Base-by-base conservation (phyloP, 2,888 invertebrate species). In the Dolichopus griseipennis region DNA sequence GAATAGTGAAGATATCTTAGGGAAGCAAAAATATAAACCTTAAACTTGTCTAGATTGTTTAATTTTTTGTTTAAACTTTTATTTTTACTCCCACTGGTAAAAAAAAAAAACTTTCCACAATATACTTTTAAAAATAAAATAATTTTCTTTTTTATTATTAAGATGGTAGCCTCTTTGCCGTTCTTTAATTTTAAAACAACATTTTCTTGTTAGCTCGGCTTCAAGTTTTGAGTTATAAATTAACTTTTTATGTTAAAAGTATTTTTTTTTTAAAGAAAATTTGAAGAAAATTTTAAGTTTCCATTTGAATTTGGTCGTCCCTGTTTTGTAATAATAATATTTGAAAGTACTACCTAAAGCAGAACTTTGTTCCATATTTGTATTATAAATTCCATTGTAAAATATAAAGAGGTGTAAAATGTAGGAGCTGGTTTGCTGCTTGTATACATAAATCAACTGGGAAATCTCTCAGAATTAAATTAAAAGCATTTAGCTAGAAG, bases 81-180 rank as follows among this genome's bases (percentile, higher is more conserved):
- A 9, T 41, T 41, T 41, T 41, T 41, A 12, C 41, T 52, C 52
- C 52, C 2, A 6, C 52, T 18, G 6, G 52, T n/a, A n/a, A n/a
- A 18, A 52, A 52, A n/a, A 15, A 41, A 41, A 52, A 52, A 52
- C 52, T 52, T 52, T 52, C 6, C 52, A 52, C 52, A 52, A 52
- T 52, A 52, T 52, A 12, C 2, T 52, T 18, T 18, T 52, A 7
- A n/a, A n/a, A 27, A 27, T 27, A 27, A 52, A 52, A 52, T 9
- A n/a, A n/a, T n/a, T n/a, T n/a, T n/a, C n/a, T 52, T 52, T 52
- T 52, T 52, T 52, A 52, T 52, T 52, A 52, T 43, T 43, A 43
- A 43, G 43, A 43, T 7, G 43, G 12, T 43, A 43, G 12, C 43
- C 43, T 43, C 12, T 43, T 9, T 7, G 10, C 43, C 12, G 10